Evolutionary conservation across 2,797 vertebrate genomes (phyloP).

Genomic region (Antrozous pallidus): DNA sequence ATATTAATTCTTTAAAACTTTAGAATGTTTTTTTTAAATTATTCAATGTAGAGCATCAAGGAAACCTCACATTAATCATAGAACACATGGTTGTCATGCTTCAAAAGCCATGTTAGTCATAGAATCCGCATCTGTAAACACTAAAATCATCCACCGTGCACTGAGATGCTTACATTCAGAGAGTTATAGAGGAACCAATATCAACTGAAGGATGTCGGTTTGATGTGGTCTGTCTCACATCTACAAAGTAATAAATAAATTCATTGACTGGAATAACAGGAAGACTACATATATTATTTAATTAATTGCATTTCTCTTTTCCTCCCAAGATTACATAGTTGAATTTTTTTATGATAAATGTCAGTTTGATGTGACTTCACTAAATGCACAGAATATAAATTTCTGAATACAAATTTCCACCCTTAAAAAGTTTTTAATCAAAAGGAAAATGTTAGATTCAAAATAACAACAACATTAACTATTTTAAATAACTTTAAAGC

Average conservation of each 20-base stretch:
- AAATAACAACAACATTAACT: background rate
- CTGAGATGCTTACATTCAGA: background rate
- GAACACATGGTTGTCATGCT: background rate
- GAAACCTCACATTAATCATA: background rate
- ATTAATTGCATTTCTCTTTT: background rate
- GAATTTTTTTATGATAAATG: background rate
- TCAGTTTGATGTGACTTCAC: background rate
- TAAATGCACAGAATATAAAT: background rate
- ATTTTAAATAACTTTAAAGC: slow-evolving; percentile 2
- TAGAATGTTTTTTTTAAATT: background rate
- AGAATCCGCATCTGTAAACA: background rate
- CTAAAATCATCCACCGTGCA: background rate
- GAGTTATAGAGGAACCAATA: background rate
- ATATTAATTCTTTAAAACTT: background rate
- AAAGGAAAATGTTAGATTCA: background rate
- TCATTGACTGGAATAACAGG: background rate
- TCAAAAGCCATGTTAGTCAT: background rate
- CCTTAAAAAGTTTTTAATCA: background rate
- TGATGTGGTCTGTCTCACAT: background rate
- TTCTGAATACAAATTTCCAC: background rate
- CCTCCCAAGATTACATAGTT: background rate
- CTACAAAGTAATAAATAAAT: background rate
- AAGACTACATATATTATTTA: background rate
- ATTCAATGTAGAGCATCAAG: background rate
- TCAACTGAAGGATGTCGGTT: background rate